phyloP scores from a whole-genome alignment of 2,888 invertebrate genomes.

The Conus canariensis region DNA sequence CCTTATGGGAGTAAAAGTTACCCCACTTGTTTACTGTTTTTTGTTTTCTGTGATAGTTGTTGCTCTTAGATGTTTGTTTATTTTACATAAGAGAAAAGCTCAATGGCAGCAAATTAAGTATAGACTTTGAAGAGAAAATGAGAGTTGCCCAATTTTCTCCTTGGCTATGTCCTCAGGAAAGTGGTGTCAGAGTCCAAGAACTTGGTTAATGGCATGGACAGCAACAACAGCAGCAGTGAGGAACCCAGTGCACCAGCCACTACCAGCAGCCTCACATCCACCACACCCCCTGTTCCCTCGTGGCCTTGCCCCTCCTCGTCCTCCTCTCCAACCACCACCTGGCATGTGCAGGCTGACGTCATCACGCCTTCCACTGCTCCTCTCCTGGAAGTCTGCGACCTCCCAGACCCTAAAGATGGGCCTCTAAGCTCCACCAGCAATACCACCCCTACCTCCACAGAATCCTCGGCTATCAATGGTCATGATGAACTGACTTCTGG shows the following conservation, averaged over 20 bases:
- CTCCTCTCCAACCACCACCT: conserved; percentile 25
- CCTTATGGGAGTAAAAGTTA: no score
- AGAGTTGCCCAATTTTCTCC: no score
- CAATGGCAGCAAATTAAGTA: no score
- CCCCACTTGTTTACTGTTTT: no score
- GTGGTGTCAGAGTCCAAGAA: conserved; percentile 67
- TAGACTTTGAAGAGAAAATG: no score
- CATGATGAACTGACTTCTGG: background rate
- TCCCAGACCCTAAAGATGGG: conserved; percentile 24
- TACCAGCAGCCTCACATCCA: conserved; percentile 28
- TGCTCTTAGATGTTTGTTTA: no score
- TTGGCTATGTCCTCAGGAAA: conserved; percentile 57
- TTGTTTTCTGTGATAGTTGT: no score
- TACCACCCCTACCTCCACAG: background rate
- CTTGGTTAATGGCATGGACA: conserved; percentile 70
- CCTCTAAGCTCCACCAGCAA: background rate
- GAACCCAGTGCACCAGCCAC: background rate
- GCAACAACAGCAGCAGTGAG: conserved; percentile 50
- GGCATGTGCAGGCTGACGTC: conserved; percentile 24
- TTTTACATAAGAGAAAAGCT: no score
- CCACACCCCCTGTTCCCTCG: conserved; percentile 49
- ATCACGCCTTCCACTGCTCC: conserved; percentile 24
- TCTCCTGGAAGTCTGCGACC: conserved; percentile 29
- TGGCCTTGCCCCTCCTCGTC: conserved; percentile 43
- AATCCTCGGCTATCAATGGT: background rate